Conservation (phyloP, 2,797 vertebrate genomes). For the Takifugu rubripes region DNA sequence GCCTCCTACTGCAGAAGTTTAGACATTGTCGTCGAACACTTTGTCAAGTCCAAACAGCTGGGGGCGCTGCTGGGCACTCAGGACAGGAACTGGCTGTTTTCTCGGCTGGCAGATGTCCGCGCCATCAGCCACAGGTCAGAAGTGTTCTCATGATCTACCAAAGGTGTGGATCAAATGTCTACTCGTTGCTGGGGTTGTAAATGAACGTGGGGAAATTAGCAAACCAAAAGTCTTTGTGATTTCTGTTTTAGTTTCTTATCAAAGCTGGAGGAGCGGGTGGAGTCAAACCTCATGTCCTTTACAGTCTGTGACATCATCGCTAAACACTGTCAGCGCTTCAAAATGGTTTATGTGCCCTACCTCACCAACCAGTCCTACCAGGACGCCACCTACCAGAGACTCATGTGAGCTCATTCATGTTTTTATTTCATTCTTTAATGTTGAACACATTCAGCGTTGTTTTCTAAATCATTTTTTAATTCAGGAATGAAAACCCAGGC, state of each 20-base stretch:
- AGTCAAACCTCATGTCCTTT: conserved; percentile 85
- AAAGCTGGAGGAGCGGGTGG: conserved; percentile 91
- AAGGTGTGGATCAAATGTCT: background rate
- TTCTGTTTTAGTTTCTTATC: conserved; percentile 83
- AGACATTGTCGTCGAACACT: conserved; percentile 91
- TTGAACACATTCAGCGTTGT: background rate
- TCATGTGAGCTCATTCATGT: conserved; percentile 80
- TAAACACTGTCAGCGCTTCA: conserved; percentile 84
- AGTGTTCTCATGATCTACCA: background rate
- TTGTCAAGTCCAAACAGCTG: conserved; percentile 83
- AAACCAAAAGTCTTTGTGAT: background rate
- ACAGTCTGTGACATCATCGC: conserved; percentile 89
- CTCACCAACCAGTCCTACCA: conserved; percentile 99
- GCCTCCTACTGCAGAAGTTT: conserved; percentile 92
- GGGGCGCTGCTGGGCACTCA: conserved; percentile 80
- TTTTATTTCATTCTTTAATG: background rate
- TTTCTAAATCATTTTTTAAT: conserved; percentile 6
- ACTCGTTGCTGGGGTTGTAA: background rate
- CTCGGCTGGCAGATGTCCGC: conserved; percentile 86
- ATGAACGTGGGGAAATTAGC: background rate
- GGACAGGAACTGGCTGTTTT: conserved; percentile 96
- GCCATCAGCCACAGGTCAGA: conserved; percentile 87
- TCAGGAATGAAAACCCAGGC: conserved; percentile 82
- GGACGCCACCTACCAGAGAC: conserved; percentile 89
- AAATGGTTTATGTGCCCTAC: conserved; percentile 90